Base-by-base conservation (phyloP, 92 coral and sea anemone species). In the Pocillopora grandis region DNA sequence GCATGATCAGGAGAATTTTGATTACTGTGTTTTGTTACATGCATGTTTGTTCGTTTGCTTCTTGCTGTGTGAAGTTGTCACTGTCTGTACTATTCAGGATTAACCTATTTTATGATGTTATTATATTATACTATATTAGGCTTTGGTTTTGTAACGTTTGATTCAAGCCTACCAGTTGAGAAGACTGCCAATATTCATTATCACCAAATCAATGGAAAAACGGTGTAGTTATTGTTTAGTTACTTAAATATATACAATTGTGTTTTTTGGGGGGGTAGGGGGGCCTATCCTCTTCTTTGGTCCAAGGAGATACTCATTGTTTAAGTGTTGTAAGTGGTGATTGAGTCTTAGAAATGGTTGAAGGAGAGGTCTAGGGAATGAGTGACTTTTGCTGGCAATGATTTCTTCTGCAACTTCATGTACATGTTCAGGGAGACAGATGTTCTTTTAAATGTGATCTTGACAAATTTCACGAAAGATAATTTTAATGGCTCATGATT, bases 191-290 rank as follows among this genome's bases (percentile, higher is more conserved):
- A 90, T 82, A 91, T 88, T 63, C 99, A 90, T 83, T 97, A 75
- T 94, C 99, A 97, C 86, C 98, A 94, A 87, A 94, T 97, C 98
- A 97, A 91, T 91, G 99, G 99, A 97, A 97, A 97, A 97, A 97
- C 92, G 99, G 99, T 97, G 99, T 97, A 97, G 99, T 97, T 97
- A 87, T 89, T 75, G 89, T 93, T 90, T 78, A 89, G 79, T 81
- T 81, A 81, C 85, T 69, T 80, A 69, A 36, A 23, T 49, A 20
- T 69, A 36, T 33, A 35, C 1, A 33, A 69, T 33, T 80, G 67
- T 67, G 67, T 80, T 23, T 59, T 37, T 23, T 11, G 10, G 14
- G 5, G 63, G 58, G 36, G 33, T 57, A 7, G 17, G n/a, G 76
- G 23, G 78, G 37, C 12, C 48, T 74, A 56, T 36, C 66, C 9